These are phyloP conservation scores for Ophion obscuratus DNA, from an alignment of 2,888 invertebrate genomes.

Conservation along the genomic window DNA sequence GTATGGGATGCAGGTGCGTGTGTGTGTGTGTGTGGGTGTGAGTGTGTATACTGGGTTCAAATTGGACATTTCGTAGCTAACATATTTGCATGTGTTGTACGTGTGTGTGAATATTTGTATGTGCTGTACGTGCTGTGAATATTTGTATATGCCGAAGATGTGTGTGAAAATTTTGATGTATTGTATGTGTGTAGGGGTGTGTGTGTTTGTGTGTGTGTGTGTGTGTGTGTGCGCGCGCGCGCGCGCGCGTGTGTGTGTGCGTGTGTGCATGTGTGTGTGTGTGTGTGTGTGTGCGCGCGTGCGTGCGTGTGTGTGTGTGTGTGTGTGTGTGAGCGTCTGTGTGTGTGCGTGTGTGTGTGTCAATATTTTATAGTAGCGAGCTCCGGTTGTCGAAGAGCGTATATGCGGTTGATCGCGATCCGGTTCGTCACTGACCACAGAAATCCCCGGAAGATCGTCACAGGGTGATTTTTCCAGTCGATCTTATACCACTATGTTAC, in stretches of 20 bases:
- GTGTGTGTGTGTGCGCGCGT: not conserved
- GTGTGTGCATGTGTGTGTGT: not conserved
- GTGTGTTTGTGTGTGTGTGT: not conserved
- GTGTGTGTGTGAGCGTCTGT: not conserved
- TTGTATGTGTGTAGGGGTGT: too few species aligned
- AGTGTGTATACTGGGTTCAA: too few species aligned
- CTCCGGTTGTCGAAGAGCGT: conserved; percentile 24
- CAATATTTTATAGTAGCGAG: conserved; percentile 5
- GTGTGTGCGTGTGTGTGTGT: not conserved
- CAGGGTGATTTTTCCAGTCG: conserved; percentile 62
- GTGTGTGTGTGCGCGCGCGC: not conserved
- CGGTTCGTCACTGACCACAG: conserved; percentile 51
- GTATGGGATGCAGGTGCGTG: too few species aligned
- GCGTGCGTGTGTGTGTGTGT: not conserved
- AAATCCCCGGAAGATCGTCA: conserved; percentile 47
- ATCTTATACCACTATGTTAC: conserved; percentile 55
- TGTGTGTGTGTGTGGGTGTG: too few species aligned
- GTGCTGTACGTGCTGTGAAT: too few species aligned
- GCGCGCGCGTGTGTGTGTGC: not conserved
- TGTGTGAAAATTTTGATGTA: too few species aligned
- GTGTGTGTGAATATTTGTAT: too few species aligned
- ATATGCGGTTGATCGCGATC: conserved; percentile 35
- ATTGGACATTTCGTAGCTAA: too few species aligned
- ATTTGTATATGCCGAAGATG: too few species aligned
- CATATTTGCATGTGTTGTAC: too few species aligned